phyloP scores from a whole-genome alignment of 2,888 invertebrate species.

The Nephrotoma flavescens region DNA sequence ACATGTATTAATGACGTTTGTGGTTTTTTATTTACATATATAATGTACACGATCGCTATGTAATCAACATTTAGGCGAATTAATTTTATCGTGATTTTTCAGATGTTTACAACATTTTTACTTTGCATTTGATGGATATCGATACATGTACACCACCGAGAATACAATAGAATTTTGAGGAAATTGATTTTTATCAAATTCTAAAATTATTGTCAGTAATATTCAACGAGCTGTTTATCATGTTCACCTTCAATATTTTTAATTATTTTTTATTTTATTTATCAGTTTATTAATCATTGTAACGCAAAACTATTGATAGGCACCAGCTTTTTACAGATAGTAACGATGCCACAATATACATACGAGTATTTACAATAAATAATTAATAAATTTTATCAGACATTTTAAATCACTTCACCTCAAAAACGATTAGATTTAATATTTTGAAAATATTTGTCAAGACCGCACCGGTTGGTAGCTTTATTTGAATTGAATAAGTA shows the following conservation, averaged over 20 bases:
- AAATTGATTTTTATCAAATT: too few relatives aligned
- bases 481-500: too few relatives aligned
- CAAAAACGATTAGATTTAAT: background rate
- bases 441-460: too few relatives aligned
- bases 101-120: background rate
- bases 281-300: background rate
- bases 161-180: too few relatives aligned
- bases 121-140: background rate
- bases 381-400: background rate
- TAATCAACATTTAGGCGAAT: background rate
- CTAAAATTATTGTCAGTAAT: too few relatives aligned
- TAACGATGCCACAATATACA: background rate
- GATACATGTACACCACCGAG: too few relatives aligned
- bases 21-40: background rate
- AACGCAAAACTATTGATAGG: background rate
- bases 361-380: too few relatives aligned
- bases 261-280: background rate
- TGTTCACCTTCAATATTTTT: background rate
- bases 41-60: background rate
- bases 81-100: background rate
- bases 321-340: background rate
- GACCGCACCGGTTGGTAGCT: too few relatives aligned
- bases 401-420: background rate
- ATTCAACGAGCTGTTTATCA: background rate
- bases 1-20: background rate